Evolutionary conservation across 92 coral and sea anemone genomes (phyloP), one percentile per base, ranked within the genome.

Genomic region (Paramuricea clavata): DNA sequence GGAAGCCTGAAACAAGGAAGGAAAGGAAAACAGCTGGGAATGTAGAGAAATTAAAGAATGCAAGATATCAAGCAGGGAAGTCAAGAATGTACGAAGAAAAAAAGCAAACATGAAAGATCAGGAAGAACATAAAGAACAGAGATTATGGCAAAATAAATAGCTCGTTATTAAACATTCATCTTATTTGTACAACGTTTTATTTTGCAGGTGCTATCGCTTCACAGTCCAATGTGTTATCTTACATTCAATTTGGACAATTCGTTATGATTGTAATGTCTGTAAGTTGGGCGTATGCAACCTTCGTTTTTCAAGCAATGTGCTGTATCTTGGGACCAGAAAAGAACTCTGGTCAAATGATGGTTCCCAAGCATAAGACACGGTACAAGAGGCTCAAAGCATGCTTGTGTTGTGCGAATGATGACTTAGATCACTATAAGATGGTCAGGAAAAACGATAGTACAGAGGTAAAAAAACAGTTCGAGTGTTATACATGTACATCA

Each of bases 251-350:
- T 90, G 99, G 99, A 17, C 99, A 94, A 54, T 96, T 96, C 62
- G 92, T 96, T 23, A 96, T 96, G 99, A 82, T 96, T 7, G 95
- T 96, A 78, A 96, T 96, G 99, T 78, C 98, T 5, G 88, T 96
- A 12, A 95, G 99, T 60, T 96, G 99, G 99, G 90, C 91, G 26
- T 96, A 94, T 88, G 92, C 99, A 11, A 92, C 98, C 22, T 91
- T 94, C 90, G 94, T 95, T 89, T 96, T 96, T 89, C 99, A 96
- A 87, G 92, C 99, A 15, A 90, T 96, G 34, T 96, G 99, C 88
- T 83, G 91, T 59, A 89, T 92, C 7, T 85, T 91, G 23, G 99
- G 99, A 30, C 99, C 99, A 12, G 97, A 96, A 54, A 98, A 98
- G 32, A 92, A 96, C 85, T 92, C 90, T 78, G 99, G 99, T 16